phyloP scores from a whole-genome alignment of 2,113 vertebrate genomes.

The Hippocampus barbouri region DNA sequence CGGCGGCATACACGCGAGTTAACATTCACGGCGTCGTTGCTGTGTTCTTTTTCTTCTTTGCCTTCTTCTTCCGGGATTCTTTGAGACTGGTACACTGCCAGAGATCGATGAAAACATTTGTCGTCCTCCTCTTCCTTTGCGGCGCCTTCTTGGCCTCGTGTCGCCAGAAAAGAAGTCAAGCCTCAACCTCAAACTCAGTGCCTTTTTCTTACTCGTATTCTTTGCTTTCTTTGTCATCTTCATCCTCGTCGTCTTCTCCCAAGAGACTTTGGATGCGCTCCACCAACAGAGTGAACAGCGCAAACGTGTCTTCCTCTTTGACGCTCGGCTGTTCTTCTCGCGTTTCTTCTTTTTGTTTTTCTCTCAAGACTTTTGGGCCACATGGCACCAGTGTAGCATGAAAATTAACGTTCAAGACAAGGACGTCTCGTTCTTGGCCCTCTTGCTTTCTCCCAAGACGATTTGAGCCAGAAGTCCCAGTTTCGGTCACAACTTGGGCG shows the following conservation, averaged over 20 bases:
- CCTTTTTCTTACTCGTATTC: not conserved
- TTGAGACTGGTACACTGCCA: not conserved
- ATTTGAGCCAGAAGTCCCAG: too few relatives aligned
- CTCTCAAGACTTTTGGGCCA: not conserved
- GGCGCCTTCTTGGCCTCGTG: too few relatives aligned
- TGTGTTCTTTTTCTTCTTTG: not conserved
- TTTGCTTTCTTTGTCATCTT: not conserved
- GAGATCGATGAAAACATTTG: too few relatives aligned
- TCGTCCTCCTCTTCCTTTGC: too few relatives aligned
- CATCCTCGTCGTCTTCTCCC: not conserved
- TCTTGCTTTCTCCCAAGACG: too few relatives aligned
- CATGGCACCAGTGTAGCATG: not conserved
- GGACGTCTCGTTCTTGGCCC: not conserved
- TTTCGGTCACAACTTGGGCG: too few relatives aligned
- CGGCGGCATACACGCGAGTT: too few relatives aligned
- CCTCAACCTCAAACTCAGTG: not conserved
- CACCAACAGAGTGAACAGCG: not conserved
- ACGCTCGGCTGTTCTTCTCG: not conserved
- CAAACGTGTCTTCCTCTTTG: not conserved
- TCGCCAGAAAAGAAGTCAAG: too few relatives aligned
- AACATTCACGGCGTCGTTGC: too few relatives aligned
- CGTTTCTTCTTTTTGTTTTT: not conserved
- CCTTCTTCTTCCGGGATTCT: not conserved
- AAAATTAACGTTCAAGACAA: not conserved
- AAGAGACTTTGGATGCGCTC: not conserved